phyloP scores from a whole-genome alignment of 2,797 vertebrate species.

The Crocidura indochinensis region DNA sequence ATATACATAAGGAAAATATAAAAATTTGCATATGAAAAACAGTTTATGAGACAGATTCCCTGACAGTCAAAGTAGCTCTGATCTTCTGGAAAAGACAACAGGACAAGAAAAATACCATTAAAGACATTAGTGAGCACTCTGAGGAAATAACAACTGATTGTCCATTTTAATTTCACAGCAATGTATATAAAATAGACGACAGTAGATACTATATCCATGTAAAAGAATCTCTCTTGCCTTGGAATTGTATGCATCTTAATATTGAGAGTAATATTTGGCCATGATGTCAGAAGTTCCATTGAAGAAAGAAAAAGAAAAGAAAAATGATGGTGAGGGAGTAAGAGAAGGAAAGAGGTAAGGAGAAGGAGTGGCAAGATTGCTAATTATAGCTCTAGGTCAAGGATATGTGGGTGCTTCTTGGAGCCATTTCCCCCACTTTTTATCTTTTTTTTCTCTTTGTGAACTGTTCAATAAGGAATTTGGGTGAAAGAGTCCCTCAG shows the following conservation, averaged over 20 bases:
- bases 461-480: too few species aligned
- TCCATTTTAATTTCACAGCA: not conserved
- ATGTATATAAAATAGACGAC: not conserved
- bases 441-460: too few species aligned
- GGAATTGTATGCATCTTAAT: not conserved
- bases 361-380: not conserved
- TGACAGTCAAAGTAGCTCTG: too few species aligned
- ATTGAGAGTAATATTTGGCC: not conserved
- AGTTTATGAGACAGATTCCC: not conserved
- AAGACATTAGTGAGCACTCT: not conserved
- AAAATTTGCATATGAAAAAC: not conserved
- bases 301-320: not conserved
- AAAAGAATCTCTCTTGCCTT: not conserved
- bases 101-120: not conserved
- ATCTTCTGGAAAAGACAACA: too few species aligned
- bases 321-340: not conserved
- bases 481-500: too few species aligned
- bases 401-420: not conserved
- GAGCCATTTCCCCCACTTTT: too few species aligned
- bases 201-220: not conserved
- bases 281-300: not conserved
- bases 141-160: not conserved
- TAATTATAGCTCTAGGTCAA: not conserved
- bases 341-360: not conserved
- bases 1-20: not conserved